Evolutionary conservation across 2,797 vertebrate species (phyloP).

Genomic region (Clarias laeviceps): DNA sequence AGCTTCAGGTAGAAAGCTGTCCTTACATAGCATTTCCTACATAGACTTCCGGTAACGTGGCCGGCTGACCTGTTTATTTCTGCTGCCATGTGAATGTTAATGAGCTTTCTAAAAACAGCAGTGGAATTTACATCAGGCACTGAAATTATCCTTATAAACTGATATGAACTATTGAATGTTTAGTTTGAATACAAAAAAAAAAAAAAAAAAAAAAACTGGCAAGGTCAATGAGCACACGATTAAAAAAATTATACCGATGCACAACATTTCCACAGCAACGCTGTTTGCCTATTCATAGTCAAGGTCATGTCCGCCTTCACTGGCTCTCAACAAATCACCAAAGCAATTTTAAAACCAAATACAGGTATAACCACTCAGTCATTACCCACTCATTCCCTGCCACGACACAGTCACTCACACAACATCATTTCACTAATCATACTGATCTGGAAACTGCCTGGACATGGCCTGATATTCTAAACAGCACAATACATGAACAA

Average conservation of each 20-base stretch:
- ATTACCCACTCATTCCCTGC: not conserved
- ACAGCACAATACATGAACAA: not conserved
- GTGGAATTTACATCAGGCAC: not conserved
- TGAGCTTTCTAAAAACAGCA: not conserved
- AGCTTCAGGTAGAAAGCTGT: conserved; percentile 27
- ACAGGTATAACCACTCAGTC: conserved; percentile 8
- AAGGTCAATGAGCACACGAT: not conserved
- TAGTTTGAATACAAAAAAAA: not conserved
- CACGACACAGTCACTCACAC: not conserved
- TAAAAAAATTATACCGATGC: not conserved
- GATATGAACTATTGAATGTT: not conserved
- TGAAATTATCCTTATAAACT: not conserved
- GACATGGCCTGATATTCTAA: not conserved
- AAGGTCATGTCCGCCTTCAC: not conserved
- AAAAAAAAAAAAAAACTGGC: not conserved
- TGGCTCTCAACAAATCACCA: not conserved
- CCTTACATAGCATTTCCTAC: conserved; percentile 26
- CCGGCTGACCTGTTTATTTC: not conserved
- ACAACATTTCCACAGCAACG: no score
- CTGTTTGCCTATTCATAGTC: not conserved
- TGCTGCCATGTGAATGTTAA: conserved; percentile 4
- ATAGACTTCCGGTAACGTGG: conserved; percentile 6
- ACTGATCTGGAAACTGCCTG: not conserved
- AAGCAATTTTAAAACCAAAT: not conserved
- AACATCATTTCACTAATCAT: not conserved